phyloP scores from a whole-genome alignment of 37 sponge, comb jelly and placozoan species.

The Axinella damicornis region DNA sequence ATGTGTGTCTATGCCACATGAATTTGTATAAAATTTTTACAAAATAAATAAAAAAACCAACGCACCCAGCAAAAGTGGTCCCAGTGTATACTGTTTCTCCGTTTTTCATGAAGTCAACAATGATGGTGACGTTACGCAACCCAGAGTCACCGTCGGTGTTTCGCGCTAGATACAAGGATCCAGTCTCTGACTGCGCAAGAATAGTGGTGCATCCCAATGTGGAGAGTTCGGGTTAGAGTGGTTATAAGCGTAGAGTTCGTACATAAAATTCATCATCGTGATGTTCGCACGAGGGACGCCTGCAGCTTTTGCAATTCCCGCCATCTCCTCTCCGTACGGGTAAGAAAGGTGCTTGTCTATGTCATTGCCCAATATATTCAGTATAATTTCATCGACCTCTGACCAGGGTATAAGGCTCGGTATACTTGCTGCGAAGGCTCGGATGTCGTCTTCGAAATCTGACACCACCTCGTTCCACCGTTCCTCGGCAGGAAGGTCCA shows the following conservation, averaged over 20 bases:
- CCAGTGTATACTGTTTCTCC: conserved; percentile 71
- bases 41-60: conserved; percentile 89
- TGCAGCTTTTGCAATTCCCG: conserved; percentile 39
- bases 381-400: conserved; percentile 16
- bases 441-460: conserved; percentile 27
- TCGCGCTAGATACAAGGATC: conserved; percentile 79
- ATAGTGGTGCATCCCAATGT: conserved; percentile 83
- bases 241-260: conserved; percentile 71
- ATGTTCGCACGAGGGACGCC: conserved; percentile 4
- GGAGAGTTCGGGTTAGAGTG: too few species aligned
- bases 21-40: too few species aligned
- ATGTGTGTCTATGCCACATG: too few species aligned
- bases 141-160: conserved; percentile 88
- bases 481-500: conserved; percentile 52
- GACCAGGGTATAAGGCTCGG: conserved; percentile 48
- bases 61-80: conserved; percentile 83
- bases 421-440: conserved; percentile 3
- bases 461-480: conserved; percentile 61
- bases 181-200: conserved; percentile 67
- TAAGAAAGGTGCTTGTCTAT: conserved; percentile 69
- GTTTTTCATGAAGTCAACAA: conserved; percentile 76
- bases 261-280: conserved; percentile 60
- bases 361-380: conserved; percentile 16
- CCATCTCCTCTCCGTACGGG: conserved; percentile 71
- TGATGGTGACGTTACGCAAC: conserved; percentile 61